These are phyloP conservation scores for Malurus alboscapulatus DNA, from an alignment of 2,113 vertebrate genomes.

Conservation along the genomic window DNA sequence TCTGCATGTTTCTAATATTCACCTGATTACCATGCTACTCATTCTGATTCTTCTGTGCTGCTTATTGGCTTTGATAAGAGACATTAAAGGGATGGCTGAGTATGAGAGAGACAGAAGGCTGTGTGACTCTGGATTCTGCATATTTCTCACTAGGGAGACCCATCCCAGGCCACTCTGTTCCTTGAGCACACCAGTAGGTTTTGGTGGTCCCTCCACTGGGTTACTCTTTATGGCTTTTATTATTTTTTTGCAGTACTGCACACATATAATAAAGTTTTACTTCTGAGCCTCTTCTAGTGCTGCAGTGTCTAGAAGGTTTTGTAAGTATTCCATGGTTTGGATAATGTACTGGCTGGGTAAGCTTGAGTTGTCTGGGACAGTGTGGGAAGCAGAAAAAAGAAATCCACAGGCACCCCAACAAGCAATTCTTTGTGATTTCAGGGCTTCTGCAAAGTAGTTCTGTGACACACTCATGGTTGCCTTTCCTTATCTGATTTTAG, in stretches of 20 bases:
- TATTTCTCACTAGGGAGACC: background rate
- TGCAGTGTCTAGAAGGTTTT: background rate
- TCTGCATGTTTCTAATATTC: background rate
- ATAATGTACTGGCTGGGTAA: background rate
- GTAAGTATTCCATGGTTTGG: background rate
- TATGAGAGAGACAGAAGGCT: background rate
- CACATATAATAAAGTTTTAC: background rate
- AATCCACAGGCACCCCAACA: background rate
- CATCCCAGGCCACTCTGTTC: accelerated
- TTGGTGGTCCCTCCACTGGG: background rate
- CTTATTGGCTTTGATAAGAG: background rate
- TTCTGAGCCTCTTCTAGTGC: background rate
- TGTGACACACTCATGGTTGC: background rate
- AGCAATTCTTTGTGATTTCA: background rate
- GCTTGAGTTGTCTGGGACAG: background rate
- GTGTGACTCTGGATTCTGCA: background rate
- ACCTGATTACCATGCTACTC: background rate
- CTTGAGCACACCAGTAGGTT: background rate
- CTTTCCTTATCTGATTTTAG: background rate
- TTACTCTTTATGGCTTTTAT: background rate
- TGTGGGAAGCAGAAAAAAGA: background rate
- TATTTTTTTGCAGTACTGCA: background rate
- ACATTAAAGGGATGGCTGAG: background rate
- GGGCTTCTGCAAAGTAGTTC: background rate
- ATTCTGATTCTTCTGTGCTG: background rate